These are phyloP conservation scores for Phyto melanocephala DNA, from an alignment of 2,888 invertebrate genomes.

Conservation along the genomic window DNA sequence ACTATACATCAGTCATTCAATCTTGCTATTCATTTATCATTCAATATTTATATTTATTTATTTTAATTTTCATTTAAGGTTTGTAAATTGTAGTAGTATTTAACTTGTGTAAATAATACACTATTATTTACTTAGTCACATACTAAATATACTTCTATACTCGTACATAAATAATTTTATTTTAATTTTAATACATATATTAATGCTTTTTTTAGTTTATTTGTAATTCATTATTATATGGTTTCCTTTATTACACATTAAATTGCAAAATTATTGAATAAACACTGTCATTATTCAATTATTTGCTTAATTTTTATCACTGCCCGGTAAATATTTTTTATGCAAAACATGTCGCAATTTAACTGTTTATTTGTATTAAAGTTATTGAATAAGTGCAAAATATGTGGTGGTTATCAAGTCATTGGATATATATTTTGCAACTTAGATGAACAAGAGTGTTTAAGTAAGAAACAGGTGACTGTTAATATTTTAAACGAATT, in stretches of 20 bases:
- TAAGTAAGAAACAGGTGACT: no score
- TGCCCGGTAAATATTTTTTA: conserved; percentile 18
- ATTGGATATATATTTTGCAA: neutral
- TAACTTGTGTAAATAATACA: conserved; percentile 27
- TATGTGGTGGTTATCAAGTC: neutral
- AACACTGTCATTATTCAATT: neutral
- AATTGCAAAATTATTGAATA: conserved; percentile 10
- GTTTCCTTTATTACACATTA: conserved; percentile 15
- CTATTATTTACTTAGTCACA: conserved; percentile 11
- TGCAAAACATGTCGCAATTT: conserved; percentile 39
- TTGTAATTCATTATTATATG: conserved; percentile 35
- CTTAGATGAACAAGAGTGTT: neutral
- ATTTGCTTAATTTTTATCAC: neutral
- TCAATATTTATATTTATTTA: conserved; percentile 25
- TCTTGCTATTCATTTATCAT: conserved; percentile 57
- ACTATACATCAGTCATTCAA: conserved; percentile 1
- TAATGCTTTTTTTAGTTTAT: neutral
- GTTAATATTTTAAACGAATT: no score
- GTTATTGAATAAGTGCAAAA: neutral
- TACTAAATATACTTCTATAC: neutral
- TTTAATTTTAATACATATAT: neutral
- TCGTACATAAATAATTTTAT: neutral
- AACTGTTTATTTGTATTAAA: neutral
- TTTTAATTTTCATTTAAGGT: neutral
- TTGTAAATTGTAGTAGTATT: conserved; percentile 14